Conservation (phyloP, 2,888 invertebrate species). For the Polyommatus icarus region DNA sequence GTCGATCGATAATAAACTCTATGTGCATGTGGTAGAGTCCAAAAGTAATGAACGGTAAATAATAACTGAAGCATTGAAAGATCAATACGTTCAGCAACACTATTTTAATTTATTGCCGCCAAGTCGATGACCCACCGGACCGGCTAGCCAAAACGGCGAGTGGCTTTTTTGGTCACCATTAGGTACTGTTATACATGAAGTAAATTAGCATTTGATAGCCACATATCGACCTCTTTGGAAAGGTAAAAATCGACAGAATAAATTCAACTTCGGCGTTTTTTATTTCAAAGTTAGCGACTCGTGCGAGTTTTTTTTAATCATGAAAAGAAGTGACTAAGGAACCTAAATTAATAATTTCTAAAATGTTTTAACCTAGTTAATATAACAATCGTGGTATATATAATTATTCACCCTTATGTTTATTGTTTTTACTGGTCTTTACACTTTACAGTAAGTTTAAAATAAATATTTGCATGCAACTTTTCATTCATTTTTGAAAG, state of each 20-base stretch:
- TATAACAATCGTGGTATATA: too few relatives aligned
- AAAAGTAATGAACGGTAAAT: conserved; percentile 37
- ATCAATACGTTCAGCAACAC: conserved; percentile 57
- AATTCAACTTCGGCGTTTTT: background rate
- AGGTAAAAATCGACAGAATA: conserved; percentile 13
- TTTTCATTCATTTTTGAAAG: conserved; percentile 3
- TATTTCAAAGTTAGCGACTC: background rate
- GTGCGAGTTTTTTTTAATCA: too few relatives aligned
- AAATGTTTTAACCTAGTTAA: too few relatives aligned
- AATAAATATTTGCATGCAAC: background rate
- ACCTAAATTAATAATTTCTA: too few relatives aligned
- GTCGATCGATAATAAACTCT: conserved; percentile 48
- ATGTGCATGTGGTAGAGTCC: conserved; percentile 44
- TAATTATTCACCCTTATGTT: too few relatives aligned
- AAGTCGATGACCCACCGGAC: conserved; percentile 49
- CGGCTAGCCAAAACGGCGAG: conserved; percentile 37
- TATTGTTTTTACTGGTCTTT: background rate
- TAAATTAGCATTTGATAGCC: conserved; percentile 40
- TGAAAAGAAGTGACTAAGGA: too few relatives aligned
- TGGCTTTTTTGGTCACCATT: conserved; percentile 52
- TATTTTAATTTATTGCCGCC: conserved; percentile 61
- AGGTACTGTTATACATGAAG: conserved; percentile 50
- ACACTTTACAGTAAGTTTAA: background rate
- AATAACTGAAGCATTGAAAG: conserved; percentile 45
- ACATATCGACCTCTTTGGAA: conserved; percentile 12